These are phyloP conservation scores for Harmothoe impar DNA, from an alignment of 2,888 invertebrate genomes.

Conservation along the genomic window DNA sequence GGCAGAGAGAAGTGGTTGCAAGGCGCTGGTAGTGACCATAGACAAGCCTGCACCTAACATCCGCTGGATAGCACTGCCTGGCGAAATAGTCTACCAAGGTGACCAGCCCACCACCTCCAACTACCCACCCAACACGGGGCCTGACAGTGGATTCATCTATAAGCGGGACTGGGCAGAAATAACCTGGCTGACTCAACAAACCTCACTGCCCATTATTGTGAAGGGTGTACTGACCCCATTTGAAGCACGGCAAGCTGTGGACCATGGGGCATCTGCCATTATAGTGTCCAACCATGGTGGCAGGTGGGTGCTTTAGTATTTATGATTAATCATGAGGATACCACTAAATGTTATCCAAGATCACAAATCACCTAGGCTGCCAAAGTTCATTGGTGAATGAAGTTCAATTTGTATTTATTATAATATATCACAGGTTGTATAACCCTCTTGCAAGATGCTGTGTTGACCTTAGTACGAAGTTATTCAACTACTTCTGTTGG, in stretches of 20 bases:
- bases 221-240: not conserved
- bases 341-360: too few species aligned
- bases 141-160: not conserved
- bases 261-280: slow-evolving; percentile 4
- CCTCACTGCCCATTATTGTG: not conserved
- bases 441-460: too few species aligned
- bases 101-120: not conserved
- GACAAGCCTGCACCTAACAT: slow-evolving; percentile 9
- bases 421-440: too few species aligned
- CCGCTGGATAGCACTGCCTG: not conserved
- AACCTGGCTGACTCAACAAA: not conserved
- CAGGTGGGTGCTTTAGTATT: not conserved
- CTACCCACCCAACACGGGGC: not conserved
- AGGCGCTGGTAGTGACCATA: slow-evolving; percentile 26
- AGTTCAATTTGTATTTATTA: too few species aligned
- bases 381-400: too few species aligned
- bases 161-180: slow-evolving; percentile 18
- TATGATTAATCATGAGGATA: too few species aligned
- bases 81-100: not conserved
- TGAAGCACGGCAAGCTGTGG: not conserved
- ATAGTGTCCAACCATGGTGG: slow-evolving; percentile 38
- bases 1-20: not conserved
- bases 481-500: too few species aligned
- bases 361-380: too few species aligned
- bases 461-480: too few species aligned